Evolutionary conservation across 2,113 vertebrate genomes (phyloP), one percentile per base, ranked within the genome.

Genomic region (Aspiorhynchus laticeps): DNA sequence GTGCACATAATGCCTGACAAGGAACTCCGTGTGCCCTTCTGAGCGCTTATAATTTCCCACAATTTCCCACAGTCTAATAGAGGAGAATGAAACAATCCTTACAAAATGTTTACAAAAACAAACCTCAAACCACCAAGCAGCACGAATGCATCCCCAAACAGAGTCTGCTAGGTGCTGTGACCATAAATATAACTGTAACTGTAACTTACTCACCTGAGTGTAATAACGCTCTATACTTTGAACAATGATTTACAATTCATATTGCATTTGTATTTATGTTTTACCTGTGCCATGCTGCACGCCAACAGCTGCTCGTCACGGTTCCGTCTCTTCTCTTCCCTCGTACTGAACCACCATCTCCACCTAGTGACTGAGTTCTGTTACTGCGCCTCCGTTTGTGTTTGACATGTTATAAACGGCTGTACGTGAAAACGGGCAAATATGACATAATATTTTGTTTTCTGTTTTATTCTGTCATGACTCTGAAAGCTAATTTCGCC

Each of bases 361-460:
- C 86, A 61, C 41, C 80, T 65, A 87, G 86, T 87, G 86, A 31
- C 15, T 76, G 12, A 71, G 31, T 26, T 38, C 3, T 46, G 19
- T 31, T 71, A 51, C 43, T 83, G 65, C 61, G 1, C 15, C 26
- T 46, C 26, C n/a, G 15, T 51, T 51, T 17, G 4, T 51, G 48
- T 51, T 51, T 5, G 14, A 51, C 15, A 17, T 51, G 48, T 15
- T 51, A 17, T 4, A 33, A 46, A 14, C 5, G 26, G 2, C 11
- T 28, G 61, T 15, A 10, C 61, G 2, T 28, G 12, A 65, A 28
- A 65, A 5, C 26, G 26, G 26, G 24, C 59, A 63, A 26, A 28
- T 65, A 28, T 24, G 53, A 24, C 21, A 59, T 24, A 38, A 7
- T 38, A 38, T 1, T 38, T 38, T 38, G 38, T 43, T 43, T 43